Evolutionary conservation across 2,888 invertebrate species (phyloP), one percentile per base, ranked within the genome.

Genomic region (Rhogogaster chlorosoma): DNA sequence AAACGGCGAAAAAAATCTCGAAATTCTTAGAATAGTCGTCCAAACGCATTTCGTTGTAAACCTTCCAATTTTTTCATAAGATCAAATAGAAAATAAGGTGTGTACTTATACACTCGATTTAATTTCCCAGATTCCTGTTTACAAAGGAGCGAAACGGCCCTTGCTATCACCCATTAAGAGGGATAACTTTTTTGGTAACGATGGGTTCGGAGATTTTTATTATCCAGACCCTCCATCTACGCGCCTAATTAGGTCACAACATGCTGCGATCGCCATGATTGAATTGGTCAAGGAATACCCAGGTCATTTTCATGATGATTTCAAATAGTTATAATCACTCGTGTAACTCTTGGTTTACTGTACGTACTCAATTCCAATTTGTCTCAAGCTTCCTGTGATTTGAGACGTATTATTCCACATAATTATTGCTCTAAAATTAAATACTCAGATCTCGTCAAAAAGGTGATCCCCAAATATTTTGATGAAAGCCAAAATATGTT

Each of bases 191-290:
- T 94, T 91, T 87, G 95, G 95, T 0, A 10, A 87, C 0, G 95
- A 95, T 88, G 95, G 95, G 0, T 93, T 95, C 45, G 95, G 95
- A 0, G 95, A 95, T 85, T 92, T 94, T 53, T 87, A 90, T 32
- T 94, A 94, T 83, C 87, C 89, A 0, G 87, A 92, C 49, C 86
- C 92, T n/a, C 93, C 94, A 2, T 89, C 86, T 2, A 87, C 87
- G 4, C 85, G 88, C 15, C 73, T 92, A 2, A 88, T 94, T n/a
- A 88, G 91, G 86, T 86, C 91, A 1, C 93, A 93, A 86, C 93
- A 93, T 84, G 95, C 94, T 3, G 93, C 93, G 10, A 84, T 90
- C 6, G 94, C 94, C 1, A 88, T 95, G 77, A 86, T 94, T 18
- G 90, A 94, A 10, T 86, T 94, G 26, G 93, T 93, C 2, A 89